Conservation (phyloP, 1,140 invertebrate species). For the Heliconius congener region DNA sequence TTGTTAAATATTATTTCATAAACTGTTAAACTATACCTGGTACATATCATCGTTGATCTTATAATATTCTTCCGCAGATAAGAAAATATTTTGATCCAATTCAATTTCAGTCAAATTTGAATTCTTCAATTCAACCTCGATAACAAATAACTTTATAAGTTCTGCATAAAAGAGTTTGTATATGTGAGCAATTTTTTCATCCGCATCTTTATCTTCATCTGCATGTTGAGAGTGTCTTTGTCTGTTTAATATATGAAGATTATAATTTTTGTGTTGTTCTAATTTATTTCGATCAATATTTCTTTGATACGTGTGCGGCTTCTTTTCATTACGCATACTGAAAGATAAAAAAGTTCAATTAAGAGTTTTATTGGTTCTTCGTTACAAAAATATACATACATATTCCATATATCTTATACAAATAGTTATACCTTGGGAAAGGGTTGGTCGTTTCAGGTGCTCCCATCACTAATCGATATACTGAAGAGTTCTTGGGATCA, state of each 20-base stretch:
- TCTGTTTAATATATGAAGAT: not conserved
- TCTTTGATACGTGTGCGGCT: constrained; percentile 46
- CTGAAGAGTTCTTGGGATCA: constrained; percentile 84
- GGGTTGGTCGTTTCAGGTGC: constrained; percentile 83
- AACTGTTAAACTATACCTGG: constrained; percentile 65
- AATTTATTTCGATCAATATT: constrained; percentile 24
- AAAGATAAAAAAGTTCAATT: constrained; percentile 20
- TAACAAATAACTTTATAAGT: constrained; percentile 63
- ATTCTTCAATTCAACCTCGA: constrained; percentile 50
- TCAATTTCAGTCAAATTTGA: constrained; percentile 61
- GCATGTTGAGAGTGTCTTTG: constrained; percentile 14
- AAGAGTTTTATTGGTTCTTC: not conserved
- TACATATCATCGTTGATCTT: constrained; percentile 79
- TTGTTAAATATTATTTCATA: not conserved
- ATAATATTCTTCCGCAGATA: constrained; percentile 76
- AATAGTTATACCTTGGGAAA: constrained; percentile 83
- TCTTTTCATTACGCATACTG: constrained; percentile 60
- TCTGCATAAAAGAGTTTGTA: constrained; percentile 64
- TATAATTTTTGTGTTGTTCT: constrained; percentile 22
- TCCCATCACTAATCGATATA: constrained; percentile 85
- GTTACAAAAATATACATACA: not conserved
- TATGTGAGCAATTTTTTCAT: constrained; percentile 52
- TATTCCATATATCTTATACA: not conserved
- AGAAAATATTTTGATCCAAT: constrained; percentile 71
- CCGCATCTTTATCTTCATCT: constrained; percentile 40